A percentile compares a stretch with the other conserved stretches of the same genome.
Evolutionary conservation across 2,797 vertebrate species (phyloP).

Genomic region (Pantherophis alleghaniensis): DNA sequence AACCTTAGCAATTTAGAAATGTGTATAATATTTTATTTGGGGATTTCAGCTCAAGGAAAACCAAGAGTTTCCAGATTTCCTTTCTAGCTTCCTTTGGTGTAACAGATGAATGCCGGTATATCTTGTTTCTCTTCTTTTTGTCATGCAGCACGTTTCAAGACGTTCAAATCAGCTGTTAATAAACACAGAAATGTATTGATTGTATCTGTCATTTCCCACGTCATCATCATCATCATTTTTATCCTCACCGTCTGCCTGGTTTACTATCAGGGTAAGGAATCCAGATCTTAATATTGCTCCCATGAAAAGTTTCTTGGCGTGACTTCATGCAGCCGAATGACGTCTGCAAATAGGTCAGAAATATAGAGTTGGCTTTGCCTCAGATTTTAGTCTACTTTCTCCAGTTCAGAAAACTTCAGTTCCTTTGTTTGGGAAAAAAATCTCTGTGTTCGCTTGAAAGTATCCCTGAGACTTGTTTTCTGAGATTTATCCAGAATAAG

Average conservation of each 20-base stretch:
- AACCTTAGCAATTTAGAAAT: background rate
- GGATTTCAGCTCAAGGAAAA: background rate
- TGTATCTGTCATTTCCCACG: background rate
- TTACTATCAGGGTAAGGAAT: background rate
- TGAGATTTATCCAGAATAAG: background rate
- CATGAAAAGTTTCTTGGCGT: background rate
- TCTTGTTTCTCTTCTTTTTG: background rate
- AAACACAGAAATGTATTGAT: background rate
- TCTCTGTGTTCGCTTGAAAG: background rate
- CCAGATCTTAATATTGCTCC: background rate
- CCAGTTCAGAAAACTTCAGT: background rate
- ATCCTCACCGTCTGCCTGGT: background rate
- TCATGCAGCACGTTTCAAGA: background rate
- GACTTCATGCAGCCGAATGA: background rate
- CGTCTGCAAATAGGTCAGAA: background rate
- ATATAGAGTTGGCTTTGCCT: background rate
- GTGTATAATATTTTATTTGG: background rate
- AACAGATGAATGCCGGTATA: background rate
- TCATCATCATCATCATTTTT: background rate
- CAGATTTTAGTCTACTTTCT: background rate
- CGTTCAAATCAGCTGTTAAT: background rate
- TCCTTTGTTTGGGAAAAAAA: background rate
- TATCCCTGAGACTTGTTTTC: background rate
- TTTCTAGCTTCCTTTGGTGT: background rate
- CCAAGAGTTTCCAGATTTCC: background rate